A percentile compares a stretch with the other conserved stretches of the same genome.
These are phyloP conservation scores for Aporophyla lueneburgensis DNA, from an alignment of 2,888 invertebrate genomes.

Conservation along the genomic window DNA sequence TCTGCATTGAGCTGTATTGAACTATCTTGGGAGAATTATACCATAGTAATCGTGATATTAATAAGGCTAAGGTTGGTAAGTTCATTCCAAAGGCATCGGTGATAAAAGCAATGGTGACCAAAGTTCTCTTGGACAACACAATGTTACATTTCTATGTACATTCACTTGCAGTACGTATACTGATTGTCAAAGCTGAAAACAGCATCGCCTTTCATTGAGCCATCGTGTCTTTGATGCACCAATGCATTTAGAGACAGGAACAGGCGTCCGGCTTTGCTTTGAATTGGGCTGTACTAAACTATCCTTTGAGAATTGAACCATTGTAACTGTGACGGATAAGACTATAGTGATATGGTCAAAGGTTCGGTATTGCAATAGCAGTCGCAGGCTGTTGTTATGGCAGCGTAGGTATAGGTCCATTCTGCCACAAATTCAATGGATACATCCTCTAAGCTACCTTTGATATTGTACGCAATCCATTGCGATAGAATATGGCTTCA, in stretches of 20 bases:
- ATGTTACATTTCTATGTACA: not conserved
- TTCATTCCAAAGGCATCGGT: no score
- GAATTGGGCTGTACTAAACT: not conserved
- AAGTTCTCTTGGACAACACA: not conserved
- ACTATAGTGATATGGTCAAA: not conserved
- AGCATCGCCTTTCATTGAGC: not conserved
- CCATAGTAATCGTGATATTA: no score
- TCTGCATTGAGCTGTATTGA: not conserved
- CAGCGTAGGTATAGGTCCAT: not conserved
- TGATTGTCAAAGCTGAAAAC: slow-evolving; percentile 8
- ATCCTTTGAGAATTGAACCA: not conserved
- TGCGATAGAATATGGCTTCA: not conserved
- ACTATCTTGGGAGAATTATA: no score
- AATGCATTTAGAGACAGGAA: not conserved
- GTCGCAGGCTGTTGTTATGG: not conserved
- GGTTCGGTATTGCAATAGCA: no score
- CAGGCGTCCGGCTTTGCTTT: not conserved
- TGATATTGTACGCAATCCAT: not conserved
- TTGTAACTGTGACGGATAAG: not conserved
- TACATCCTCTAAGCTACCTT: not conserved
- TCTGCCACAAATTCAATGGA: not conserved
- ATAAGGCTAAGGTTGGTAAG: no score
- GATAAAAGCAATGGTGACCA: not conserved
- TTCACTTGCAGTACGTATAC: not conserved
- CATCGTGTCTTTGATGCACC: slow-evolving; percentile 6